Percentiles rank a stretch among this genome's conserved stretches.
phyloP scores from a whole-genome alignment of 2,888 invertebrate species.

The Suillia variegata region DNA sequence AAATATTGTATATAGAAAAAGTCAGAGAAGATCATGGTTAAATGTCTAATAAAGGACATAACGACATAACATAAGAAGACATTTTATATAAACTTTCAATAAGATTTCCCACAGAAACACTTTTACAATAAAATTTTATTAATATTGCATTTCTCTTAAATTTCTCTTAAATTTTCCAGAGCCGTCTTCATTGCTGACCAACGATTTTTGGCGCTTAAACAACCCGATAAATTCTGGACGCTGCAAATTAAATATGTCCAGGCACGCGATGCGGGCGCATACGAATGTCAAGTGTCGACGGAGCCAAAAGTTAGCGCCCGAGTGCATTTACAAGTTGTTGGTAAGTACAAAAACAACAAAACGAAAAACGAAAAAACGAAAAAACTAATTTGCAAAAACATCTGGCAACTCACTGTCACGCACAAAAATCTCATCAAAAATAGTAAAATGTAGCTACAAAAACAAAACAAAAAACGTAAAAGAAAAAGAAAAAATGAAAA shows the following conservation, averaged over 20 bases:
- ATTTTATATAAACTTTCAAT: too few relatives aligned
- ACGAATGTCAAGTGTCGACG: constrained; percentile 94
- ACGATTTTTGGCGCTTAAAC: constrained; percentile 81
- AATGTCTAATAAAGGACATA: too few relatives aligned
- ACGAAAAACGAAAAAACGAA: neutral
- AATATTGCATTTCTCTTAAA: neutral
- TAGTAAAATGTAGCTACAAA: too few relatives aligned
- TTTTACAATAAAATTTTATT: too few relatives aligned
- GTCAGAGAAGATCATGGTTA: too few relatives aligned
- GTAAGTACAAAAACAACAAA: constrained; percentile 68
- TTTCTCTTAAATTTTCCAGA: constrained; percentile 43
- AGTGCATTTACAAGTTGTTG: constrained; percentile 88
- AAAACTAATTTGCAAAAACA: too few relatives aligned
- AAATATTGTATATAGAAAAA: too few relatives aligned
- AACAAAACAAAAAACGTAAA: neutral
- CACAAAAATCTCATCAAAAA: too few relatives aligned
- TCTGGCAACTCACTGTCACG: too few relatives aligned
- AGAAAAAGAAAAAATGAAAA: neutral
- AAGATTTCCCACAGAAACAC: too few relatives aligned
- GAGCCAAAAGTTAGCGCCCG: constrained; percentile 94
- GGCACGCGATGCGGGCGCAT: constrained; percentile 86
- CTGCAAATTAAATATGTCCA: constrained; percentile 91
- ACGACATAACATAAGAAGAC: too few relatives aligned
- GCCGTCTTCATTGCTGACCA: constrained; percentile 91
- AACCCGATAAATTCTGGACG: constrained; percentile 71